Conservation (phyloP, 2,113 vertebrate species). For the Chloebia gouldiae region DNA sequence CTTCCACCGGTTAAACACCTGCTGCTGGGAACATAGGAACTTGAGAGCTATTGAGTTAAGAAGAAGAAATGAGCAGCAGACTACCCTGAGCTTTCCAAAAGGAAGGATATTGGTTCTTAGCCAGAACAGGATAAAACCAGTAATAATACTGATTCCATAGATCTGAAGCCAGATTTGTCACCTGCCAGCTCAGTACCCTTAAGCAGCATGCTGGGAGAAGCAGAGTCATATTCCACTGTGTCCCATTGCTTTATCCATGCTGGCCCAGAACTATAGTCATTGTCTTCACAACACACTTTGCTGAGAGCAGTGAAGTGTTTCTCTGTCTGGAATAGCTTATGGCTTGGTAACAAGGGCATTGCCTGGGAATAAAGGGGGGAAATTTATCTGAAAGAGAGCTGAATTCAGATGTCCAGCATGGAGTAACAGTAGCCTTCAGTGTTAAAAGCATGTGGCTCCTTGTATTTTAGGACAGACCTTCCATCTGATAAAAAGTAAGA, state of each 20-base stretch:
- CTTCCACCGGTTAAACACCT: not conserved
- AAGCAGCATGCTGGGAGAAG: not conserved
- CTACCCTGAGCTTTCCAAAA: not conserved
- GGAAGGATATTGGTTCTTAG: not conserved
- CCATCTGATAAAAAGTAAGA: not conserved
- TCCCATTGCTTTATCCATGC: fast-evolving
- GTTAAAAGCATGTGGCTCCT: not conserved
- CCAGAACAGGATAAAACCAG: not conserved
- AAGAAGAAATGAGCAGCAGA: not conserved
- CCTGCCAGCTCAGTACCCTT: not conserved
- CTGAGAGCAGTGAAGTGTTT: not conserved
- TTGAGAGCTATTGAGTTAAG: not conserved
- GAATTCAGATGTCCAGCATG: not conserved
- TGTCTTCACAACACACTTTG: not conserved
- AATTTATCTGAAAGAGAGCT: not conserved
- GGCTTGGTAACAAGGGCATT: not conserved
- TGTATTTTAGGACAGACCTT: not conserved
- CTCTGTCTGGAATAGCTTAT: not conserved
- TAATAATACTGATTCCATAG: not conserved
- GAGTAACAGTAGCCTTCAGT: not conserved
- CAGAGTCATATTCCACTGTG: not conserved
- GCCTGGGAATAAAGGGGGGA: not conserved
- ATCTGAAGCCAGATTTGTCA: not conserved
- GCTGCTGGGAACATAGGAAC: not conserved
- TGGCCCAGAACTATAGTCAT: not conserved